Percentiles rank a stretch among this genome's conserved stretches.
These are phyloP conservation scores for Branchellion lobata DNA, from an alignment of 2,888 invertebrate genomes.

Conservation along the genomic window DNA sequence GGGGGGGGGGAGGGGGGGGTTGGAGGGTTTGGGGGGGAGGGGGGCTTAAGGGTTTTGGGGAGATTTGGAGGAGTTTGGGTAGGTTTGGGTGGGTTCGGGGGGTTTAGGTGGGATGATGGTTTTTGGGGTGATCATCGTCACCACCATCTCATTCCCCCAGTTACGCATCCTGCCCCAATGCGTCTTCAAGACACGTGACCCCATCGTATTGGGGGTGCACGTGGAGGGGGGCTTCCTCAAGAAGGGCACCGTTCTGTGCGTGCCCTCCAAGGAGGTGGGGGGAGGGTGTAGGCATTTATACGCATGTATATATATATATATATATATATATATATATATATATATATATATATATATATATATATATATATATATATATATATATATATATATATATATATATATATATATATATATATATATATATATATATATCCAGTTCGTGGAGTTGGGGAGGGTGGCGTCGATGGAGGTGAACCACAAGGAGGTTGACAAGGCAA, in stretches of 20 bases:
- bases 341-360: constrained; percentile 7
- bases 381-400: no score
- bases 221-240: constrained; percentile 92
- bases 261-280: constrained; percentile 86
- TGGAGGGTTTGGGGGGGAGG: no score
- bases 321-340: constrained; percentile 7
- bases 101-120: no score
- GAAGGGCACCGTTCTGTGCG: constrained; percentile 95
- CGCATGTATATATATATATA: background rate
- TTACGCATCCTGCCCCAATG: constrained; percentile 78
- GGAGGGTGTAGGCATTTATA: background rate
- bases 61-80: no score
- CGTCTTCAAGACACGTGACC: constrained; percentile 96
- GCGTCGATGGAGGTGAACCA: constrained; percentile 94
- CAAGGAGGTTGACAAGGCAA: constrained; percentile 87
- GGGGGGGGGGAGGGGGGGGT: no score
- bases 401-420: no score
- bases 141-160: background rate
- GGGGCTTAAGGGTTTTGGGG: no score
- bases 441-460: constrained; percentile 80
- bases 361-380: background rate
- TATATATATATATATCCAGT: no score
- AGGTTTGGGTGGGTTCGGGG: no score
- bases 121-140: no score
- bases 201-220: constrained; percentile 92